Evolutionary conservation across 2,888 invertebrate genomes (phyloP), one percentile per base, ranked within the genome.

Genomic region (Schizotus pectinicornis): DNA sequence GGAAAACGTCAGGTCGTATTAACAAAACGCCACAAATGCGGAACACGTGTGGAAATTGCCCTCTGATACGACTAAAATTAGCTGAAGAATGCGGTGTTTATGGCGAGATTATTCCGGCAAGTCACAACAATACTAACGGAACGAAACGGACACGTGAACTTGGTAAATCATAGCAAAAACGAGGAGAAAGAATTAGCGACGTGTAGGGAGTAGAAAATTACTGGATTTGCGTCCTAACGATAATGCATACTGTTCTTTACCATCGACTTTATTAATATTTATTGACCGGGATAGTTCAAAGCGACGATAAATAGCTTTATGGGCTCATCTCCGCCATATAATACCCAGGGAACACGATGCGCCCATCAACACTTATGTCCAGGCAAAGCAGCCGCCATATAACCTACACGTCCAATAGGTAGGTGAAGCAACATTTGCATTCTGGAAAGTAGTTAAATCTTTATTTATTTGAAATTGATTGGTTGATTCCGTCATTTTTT

Each of bases 191-290:
- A 46, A 50, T 46, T 50, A 50, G 45, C 45, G 50, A 56, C 43
- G 46, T 42, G 49, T 31, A 41, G 36, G 43, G 49, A 56, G 49
- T 50, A 42, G 34, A 45, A 45, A 51, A 45, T 43, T 57, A 47
- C 54, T 58, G 35, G 36, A 53, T 53, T 53, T 53, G 46, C 46
- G 55, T 55, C 36, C 33, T 30, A 39, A 37, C 41, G 65, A 59
- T 69, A 69, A 70, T 72, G 67, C 66, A 71, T 68, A 68, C 70
- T 67, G 68, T 72, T 72, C 71, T 70, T 72, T 58, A 67, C 68
- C 65, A 69, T 69, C 70, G 65, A 67, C 67, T 74, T 73, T 73
- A 73, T 72, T 74, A 73, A 74, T 74, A 74, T 74, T 74, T 74
- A 74, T 74, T 71, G 73, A 69, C 59, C 55, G 64, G 63, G 65